Evolutionary conservation across 2,113 vertebrate genomes (phyloP).

Genomic region (Eulemur rufifrons): DNA sequence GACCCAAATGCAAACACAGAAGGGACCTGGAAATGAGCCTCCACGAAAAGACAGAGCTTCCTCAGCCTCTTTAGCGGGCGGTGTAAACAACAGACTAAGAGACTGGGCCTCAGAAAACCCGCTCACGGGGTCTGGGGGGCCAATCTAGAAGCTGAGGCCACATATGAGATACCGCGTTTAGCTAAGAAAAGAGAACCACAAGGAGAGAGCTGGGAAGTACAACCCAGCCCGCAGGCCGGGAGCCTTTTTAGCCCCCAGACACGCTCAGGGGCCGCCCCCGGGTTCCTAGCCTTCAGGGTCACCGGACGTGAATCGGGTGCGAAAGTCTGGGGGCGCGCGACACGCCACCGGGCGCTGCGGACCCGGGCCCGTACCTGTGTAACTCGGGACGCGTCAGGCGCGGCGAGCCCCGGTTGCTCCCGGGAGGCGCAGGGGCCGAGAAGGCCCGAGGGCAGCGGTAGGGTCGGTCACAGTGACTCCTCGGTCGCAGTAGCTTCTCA

Average conservation of each 20-base stretch:
- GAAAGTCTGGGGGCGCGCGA: fast-evolving
- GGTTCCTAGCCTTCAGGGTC: fast-evolving
- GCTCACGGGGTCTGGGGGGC: fast-evolving
- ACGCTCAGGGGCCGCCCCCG: background rate
- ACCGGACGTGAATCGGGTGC: background rate
- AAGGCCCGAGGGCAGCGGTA: constrained; percentile 31
- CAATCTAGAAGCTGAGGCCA: background rate
- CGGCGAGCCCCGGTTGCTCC: constrained; percentile 68
- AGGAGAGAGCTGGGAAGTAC: fast-evolving
- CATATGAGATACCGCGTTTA: background rate
- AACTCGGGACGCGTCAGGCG: constrained; percentile 75
- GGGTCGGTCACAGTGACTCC: background rate
- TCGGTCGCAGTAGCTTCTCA: constrained; percentile 56
- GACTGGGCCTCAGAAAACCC: background rate
- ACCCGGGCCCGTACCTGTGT: constrained; percentile 63
- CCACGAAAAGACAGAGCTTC: background rate
- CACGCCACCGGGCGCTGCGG: background rate
- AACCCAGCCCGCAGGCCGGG: background rate
- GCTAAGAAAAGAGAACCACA: background rate
- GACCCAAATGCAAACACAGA: background rate
- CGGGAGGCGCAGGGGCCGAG: constrained; percentile 52
- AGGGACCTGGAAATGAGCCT: background rate
- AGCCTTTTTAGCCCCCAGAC: background rate
- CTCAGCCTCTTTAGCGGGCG: no score
- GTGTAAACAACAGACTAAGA: background rate